Evolutionary conservation across 2,797 vertebrate genomes (phyloP), one percentile per base, ranked within the genome.

Genomic region (Manis crassicaudata): DNA sequence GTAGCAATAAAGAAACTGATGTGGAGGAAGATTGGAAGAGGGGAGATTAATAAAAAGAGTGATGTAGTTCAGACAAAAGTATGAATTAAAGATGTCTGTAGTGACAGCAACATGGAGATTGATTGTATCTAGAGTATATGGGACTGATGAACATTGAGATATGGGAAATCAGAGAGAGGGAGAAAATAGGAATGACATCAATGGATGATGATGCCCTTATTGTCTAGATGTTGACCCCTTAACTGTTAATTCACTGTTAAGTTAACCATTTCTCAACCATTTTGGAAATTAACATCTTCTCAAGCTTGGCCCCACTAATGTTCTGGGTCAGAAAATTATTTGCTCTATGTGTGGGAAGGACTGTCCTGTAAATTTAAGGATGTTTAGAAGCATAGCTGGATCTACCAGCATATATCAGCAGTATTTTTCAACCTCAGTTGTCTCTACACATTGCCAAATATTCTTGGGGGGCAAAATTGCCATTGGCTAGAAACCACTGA

Each of bases 141-240:
- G 20, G 10, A 84, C 7, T 89, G 46, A 9, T 90, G 5, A 76
- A 16, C 7, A 62, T n/a, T 11, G 43, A 72, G 58, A 43, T 52
- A 17, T 85, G 37, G 14, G 12, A 86, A 75, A 8, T 20, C 21
- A 63, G 18, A 65, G 56, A 46, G 32, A 80, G 10, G 27, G 5
- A 81, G 37, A 92, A 76, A 62, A 72, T 43, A 50, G 25, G 8
- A 5, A 27, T 89, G 12, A 46, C n/a, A 70, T 79, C 21, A 79
- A 32, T 67, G 6, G 37, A 56, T 73, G 60, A 50, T 46, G 9
- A 7, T 84, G 2, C 50, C 25, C 40, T 80, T 94, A 23, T 89
- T 94, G 23, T 86, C 72, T 56, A 92, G 35, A 63, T 16, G 16
- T 87, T 96, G 80, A 95, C 3, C 18, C 5, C 3, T 85, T 96